Conservation (phyloP, 2,113 vertebrate genomes). For the Cisticola juncidis region DNA sequence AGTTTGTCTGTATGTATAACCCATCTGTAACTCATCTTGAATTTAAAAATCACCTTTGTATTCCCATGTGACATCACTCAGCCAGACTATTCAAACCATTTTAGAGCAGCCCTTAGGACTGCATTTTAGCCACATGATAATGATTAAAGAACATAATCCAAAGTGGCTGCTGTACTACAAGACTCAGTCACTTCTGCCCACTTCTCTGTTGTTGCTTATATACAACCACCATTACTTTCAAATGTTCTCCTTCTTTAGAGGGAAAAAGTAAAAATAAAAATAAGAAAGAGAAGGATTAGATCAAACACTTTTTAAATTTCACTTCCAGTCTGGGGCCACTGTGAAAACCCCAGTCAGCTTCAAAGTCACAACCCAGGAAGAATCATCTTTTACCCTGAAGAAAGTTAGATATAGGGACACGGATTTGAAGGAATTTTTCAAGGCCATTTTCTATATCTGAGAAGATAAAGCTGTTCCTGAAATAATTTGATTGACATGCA, state of each 20-base stretch:
- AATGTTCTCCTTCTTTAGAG: background rate
- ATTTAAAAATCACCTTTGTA: background rate
- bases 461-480: constrained; percentile 34
- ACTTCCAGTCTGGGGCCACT: background rate
- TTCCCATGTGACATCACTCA: background rate
- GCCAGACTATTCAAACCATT: background rate
- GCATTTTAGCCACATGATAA: background rate
- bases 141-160: background rate
- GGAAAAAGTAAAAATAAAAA: background rate
- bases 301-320: background rate
- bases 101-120: background rate
- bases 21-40: background rate
- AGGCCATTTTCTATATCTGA: constrained; percentile 2
- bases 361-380: background rate
- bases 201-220: background rate
- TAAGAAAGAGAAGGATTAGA: background rate
- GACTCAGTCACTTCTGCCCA: background rate
- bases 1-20: background rate
- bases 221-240: background rate
- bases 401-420: background rate
- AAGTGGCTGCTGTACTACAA: background rate
- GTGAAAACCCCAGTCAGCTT: background rate
- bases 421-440: constrained; percentile 50
- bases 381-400: background rate
- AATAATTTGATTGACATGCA: constrained; percentile 50